These are phyloP conservation scores for Ardeotis arabs DNA, from an alignment of 2,113 vertebrate species.

Conservation along the genomic window DNA sequence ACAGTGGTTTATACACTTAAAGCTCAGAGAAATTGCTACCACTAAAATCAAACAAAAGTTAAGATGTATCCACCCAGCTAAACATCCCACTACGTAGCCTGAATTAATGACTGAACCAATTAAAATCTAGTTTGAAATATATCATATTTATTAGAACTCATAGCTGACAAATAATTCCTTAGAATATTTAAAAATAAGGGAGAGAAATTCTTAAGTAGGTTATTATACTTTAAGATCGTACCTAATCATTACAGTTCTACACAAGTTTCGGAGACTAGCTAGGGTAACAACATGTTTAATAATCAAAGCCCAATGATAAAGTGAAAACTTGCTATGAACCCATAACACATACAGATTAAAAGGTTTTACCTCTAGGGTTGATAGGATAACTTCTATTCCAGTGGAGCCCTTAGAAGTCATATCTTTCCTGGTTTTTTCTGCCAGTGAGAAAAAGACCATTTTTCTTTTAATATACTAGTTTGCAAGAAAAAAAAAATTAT, in stretches of 20 bases:
- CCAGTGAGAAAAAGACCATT: constrained; percentile 46
- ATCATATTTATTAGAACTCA: neutral
- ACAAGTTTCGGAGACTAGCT: neutral
- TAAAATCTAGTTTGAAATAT: neutral
- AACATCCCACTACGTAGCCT: neutral
- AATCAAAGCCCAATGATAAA: neutral
- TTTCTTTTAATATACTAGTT: constrained; percentile 9
- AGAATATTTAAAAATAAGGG: neutral
- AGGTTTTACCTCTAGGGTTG: constrained; percentile 87
- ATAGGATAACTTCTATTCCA: constrained; percentile 90
- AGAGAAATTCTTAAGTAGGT: neutral
- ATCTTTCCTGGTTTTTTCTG: constrained; percentile 96
- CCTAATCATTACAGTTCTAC: neutral
- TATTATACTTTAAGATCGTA: neutral
- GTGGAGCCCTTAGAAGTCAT: constrained; percentile 93
- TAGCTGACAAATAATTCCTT: neutral
- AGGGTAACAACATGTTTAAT: neutral
- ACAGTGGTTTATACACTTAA: neutral
- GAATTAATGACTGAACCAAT: neutral
- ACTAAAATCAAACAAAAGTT: neutral
- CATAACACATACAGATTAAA: neutral
- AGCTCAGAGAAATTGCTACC: neutral
- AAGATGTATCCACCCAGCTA: neutral
- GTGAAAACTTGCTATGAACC: neutral
- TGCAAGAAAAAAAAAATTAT: neutral